Evolutionary conservation across 2,797 vertebrate species (phyloP).

Genomic region (Bradypus variegatus): DNA sequence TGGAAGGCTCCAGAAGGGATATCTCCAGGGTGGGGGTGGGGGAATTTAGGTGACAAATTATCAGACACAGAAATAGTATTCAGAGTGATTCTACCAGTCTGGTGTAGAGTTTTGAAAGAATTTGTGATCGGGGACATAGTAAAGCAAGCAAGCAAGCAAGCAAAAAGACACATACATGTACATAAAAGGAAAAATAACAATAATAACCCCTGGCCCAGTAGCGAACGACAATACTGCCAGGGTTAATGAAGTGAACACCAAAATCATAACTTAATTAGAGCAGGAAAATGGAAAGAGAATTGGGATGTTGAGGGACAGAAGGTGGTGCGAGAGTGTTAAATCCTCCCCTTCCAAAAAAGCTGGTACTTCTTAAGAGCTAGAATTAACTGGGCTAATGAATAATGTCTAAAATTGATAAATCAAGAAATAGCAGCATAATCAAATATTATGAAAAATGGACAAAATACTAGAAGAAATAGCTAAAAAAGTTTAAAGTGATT

Average conservation of each 20-base stretch:
- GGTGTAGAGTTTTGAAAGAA: background rate
- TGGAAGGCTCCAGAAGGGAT: background rate
- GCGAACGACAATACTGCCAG: background rate
- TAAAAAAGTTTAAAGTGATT: background rate
- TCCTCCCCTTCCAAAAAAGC: background rate
- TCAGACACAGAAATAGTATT: background rate
- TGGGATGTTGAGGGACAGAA: background rate
- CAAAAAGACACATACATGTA: background rate
- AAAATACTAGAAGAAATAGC: background rate
- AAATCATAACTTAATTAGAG: too few relatives aligned
- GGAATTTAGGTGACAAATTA: background rate
- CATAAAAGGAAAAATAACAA: background rate
- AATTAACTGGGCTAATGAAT: background rate
- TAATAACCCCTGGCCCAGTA: background rate
- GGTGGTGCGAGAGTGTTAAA: background rate
- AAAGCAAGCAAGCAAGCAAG: background rate
- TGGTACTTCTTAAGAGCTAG: background rate
- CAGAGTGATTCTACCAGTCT: background rate
- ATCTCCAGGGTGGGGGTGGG: too few relatives aligned
- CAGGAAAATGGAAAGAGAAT: background rate
- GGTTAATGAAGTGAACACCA: background rate
- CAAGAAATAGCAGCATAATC: background rate
- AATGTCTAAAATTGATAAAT: background rate
- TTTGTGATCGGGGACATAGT: background rate
- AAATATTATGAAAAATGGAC: conserved; percentile 5